Evolutionary conservation across 2,797 vertebrate genomes (phyloP).

Genomic region (Bradypus variegatus): DNA sequence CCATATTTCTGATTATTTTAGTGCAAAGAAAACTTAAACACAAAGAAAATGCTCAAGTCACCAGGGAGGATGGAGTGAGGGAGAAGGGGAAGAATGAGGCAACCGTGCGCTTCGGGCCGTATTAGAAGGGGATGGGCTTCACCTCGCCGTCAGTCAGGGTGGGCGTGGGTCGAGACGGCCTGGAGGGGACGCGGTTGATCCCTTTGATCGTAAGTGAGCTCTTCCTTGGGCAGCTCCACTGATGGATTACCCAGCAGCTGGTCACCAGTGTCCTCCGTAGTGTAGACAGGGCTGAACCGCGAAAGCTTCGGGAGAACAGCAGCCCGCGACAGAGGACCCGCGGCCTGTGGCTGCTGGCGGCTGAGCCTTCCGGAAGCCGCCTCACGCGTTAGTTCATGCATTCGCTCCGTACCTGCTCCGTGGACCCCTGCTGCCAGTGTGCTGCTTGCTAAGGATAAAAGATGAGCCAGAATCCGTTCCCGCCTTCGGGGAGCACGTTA

Average conservation of each 20-base stretch:
- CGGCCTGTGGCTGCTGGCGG: no score
- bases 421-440: neutral
- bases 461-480: neutral
- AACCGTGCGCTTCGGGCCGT: fast-evolving
- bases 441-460: neutral
- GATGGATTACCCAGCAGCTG: neutral
- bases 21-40: neutral
- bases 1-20: neutral
- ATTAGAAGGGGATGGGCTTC: neutral
- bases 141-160: fast-evolving
- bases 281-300: neutral
- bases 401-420: neutral
- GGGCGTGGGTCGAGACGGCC: neutral
- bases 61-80: neutral
- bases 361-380: fast-evolving
- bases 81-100: neutral
- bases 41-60: neutral
- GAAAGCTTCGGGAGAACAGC: no score
- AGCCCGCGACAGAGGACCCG: neutral
- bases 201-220: neutral
- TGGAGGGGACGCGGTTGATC: fast-evolving
- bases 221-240: neutral
- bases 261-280: neutral
- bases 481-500: neutral
- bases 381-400: neutral